phyloP scores from a whole-genome alignment of 2,113 vertebrate genomes.

The Macaca fascicularis region T2T-MFA8v1.1 NC_088378.1:15511001-15511500 shows the following conservation, averaged over 20 bases:
- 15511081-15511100: slow-evolving; percentile 34
- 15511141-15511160: not conserved
- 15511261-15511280: not conserved
- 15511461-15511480: not conserved
- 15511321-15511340: not conserved
- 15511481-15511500: not conserved
- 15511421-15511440: not conserved
- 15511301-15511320: not conserved
- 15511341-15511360: not conserved
- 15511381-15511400: not conserved
- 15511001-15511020: slow-evolving; percentile 33
- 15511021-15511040: not conserved
- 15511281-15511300: slow-evolving; percentile 3
- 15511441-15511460: not conserved
- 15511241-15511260: not conserved
- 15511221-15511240: not conserved
- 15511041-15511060: not conserved
- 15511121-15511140: slow-evolving; percentile 15
- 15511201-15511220: slow-evolving; percentile 1
- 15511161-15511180: not conserved
- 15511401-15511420: not conserved
- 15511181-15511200: slow-evolving; percentile 19
- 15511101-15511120: not conserved
- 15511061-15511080: not conserved
- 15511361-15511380: slow-evolving; percentile 28